Evolutionary conservation across 2,113 vertebrate species (phyloP).

Genomic region (Stegastes partitus): DNA sequence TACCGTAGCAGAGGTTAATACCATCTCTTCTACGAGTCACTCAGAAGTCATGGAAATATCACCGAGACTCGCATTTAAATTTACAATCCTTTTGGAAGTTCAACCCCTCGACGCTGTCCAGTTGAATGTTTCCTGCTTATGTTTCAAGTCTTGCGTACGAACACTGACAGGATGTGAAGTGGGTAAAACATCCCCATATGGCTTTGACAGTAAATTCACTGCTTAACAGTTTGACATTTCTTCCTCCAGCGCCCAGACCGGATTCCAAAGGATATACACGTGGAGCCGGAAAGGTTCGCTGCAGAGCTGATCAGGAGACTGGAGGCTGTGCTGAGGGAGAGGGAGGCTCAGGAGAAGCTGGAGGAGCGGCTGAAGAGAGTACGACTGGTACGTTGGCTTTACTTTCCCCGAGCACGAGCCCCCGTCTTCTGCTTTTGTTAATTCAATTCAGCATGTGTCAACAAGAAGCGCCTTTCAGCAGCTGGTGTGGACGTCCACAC

Average conservation of each 20-base stretch:
- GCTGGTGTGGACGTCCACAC: constrained; percentile 1
- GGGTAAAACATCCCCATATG: not conserved
- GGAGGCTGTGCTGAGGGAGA: constrained; percentile 91
- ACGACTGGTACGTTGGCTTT: constrained; percentile 83
- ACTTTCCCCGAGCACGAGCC: not conserved
- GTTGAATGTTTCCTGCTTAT: constrained; percentile 14
- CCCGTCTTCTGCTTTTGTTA: not conserved
- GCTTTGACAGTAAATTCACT: constrained; percentile 12
- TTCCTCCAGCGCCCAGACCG: constrained; percentile 89
- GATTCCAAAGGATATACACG: constrained; percentile 94
- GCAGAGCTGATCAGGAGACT: constrained; percentile 93
- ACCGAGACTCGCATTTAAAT: not conserved
- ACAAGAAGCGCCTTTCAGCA: not conserved
- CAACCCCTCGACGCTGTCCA: not conserved
- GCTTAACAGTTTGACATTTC: constrained; percentile 36
- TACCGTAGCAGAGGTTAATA: not conserved
- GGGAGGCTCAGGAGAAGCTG: constrained; percentile 91
- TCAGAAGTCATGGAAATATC: not conserved
- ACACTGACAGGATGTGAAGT: not conserved
- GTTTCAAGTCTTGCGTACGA: constrained; percentile 26
- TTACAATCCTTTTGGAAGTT: not conserved
- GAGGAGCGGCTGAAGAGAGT: constrained; percentile 93
- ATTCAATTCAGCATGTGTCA: not conserved
- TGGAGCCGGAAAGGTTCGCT: constrained; percentile 95
- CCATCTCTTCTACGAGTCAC: too few species aligned